A percentile compares a stretch with the other conserved stretches of the same genome.
These are phyloP conservation scores for Dendrocopos noguchii DNA, from an alignment of 2,113 vertebrate species.

Conservation along the genomic window DNA sequence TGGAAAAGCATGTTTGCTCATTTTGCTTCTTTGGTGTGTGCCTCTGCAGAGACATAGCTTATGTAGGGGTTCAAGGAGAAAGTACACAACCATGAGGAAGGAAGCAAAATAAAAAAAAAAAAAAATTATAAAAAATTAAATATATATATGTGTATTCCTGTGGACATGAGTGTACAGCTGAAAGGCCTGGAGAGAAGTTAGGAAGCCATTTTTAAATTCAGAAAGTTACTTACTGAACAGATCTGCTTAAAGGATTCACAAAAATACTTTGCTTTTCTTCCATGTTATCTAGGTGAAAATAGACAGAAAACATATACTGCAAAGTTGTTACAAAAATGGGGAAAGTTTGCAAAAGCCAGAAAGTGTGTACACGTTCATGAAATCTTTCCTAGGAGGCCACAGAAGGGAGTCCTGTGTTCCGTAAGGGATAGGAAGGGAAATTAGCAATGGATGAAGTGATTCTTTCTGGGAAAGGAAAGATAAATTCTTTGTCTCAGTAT, in stretches of 20 bases:
- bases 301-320: not conserved
- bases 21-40: not conserved
- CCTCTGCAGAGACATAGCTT: not conserved
- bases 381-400: too few relatives aligned
- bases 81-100: not conserved
- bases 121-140: too few relatives aligned
- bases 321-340: not conserved
- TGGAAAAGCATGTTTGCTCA: not conserved
- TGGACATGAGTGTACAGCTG: not conserved
- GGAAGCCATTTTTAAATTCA: not conserved
- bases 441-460: conserved; percentile 25
- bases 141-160: not conserved
- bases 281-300: not conserved
- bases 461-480: conserved; percentile 20
- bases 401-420: not conserved
- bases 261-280: not conserved
- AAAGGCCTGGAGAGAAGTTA: not conserved
- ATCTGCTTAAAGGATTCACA: not conserved
- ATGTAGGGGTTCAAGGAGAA: not conserved
- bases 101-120: not conserved
- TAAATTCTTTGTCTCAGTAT: conserved; percentile 37
- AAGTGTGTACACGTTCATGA: too few relatives aligned
- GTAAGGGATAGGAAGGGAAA: not conserved
- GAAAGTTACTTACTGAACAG: not conserved
- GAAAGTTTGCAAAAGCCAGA: not conserved